phyloP scores from a whole-genome alignment of 2,797 vertebrate species.

The Coregonus sp. region DNA sequence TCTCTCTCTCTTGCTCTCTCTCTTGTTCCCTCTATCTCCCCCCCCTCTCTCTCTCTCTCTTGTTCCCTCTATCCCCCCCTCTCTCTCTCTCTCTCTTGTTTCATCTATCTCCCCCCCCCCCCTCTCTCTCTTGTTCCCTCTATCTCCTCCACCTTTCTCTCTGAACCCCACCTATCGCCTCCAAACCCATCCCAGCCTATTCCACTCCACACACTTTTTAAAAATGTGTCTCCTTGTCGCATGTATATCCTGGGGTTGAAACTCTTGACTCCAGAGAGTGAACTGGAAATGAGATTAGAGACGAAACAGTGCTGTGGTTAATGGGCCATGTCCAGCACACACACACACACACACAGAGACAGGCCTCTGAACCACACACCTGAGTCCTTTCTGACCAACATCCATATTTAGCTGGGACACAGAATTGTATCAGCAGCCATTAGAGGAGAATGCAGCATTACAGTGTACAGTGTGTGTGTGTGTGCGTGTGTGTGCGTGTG shows the following conservation, averaged over 20 bases:
- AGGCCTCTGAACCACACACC: constrained; percentile 62
- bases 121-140: constrained; percentile 5
- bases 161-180: constrained; percentile 4
- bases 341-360: constrained; percentile 1
- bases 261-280: constrained; percentile 67
- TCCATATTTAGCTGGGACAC: constrained; percentile 66
- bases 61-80: not conserved
- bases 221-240: constrained; percentile 65
- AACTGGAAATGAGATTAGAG: constrained; percentile 68
- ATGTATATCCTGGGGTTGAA: constrained; percentile 66
- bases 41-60: not conserved
- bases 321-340: constrained; percentile 65
- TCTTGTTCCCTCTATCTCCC: constrained; percentile 24
- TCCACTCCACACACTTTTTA: constrained; percentile 44
- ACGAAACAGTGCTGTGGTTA: constrained; percentile 70
- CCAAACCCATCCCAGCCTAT: constrained; percentile 9
- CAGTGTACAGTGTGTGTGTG: constrained; percentile 35
- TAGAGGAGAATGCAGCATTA: constrained; percentile 43
- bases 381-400: constrained; percentile 68
- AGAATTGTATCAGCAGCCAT: constrained; percentile 56
- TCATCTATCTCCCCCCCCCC: too few relatives aligned
- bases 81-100: constrained; percentile 5
- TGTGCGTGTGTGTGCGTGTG: constrained; percentile 32
- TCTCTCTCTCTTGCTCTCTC: not conserved
- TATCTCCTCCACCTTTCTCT: constrained; percentile 23